Base-by-base conservation (phyloP, 2,888 invertebrate genomes). In the Cheilosia urbana region DNA sequence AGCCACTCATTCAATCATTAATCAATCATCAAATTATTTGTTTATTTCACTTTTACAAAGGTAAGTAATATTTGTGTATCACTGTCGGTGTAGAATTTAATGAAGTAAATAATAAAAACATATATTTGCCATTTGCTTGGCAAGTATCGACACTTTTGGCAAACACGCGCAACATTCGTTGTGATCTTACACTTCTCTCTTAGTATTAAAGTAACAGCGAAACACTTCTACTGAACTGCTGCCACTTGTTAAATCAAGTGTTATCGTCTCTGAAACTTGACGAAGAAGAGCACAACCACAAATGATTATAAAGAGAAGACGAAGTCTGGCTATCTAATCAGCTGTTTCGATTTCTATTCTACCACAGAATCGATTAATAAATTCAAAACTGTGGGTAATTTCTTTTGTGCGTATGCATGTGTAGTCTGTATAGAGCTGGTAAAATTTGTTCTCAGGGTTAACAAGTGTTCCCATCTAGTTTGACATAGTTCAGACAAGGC, bases 401-500 rank as follows among this genome's bases (percentile, higher is more conserved):
- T 47, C 17, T 21, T 9, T 37, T 19, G 7, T 15, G 24, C 13
- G 19, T 9, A n/a, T 55, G 73, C 55, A 45, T 19, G 47, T 3
- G 53, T 63, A 19, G 7, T 15, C 6, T 24, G 40, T 17, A 21
- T 55, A 13, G 51, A 7, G 13, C 5, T 37, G 24, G 6, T 47
- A 24, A 34, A 42, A 21, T 51, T n/a, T 51, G 65, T 51, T 77
- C 60, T 77, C 82, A 82, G 71, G 82, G 82, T 77, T 69, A 77
- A 57, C 75, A 77, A 51, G 69, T 71, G 47, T 72, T 65, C 17
- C 7, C 37, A 27, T 30, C 53, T 37, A 47, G 58, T 58, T 57
- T 68, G 55, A 27, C 40, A 65, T 62, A 47, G 62, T 63, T 55
- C 45, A 24, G 17, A 51, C 21, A 24, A 17, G 45, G 42, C 47